Evolutionary conservation across 2,888 invertebrate species (phyloP).

Genomic region (Drosophila anomelani): DNA sequence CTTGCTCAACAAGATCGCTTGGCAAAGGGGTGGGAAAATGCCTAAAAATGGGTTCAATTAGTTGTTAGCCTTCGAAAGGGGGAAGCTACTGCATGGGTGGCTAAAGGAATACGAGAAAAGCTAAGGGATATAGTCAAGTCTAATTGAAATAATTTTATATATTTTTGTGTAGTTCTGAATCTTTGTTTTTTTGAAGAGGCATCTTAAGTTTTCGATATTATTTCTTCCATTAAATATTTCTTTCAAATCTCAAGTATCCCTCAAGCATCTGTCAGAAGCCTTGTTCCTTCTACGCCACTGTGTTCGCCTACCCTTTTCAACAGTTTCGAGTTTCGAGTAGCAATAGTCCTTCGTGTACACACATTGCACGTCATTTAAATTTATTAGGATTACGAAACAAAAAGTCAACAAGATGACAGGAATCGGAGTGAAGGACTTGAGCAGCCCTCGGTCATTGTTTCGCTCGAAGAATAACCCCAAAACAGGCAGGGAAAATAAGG

Average conservation of each 20-base stretch:
- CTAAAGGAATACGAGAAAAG: not conserved
- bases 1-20: slow-evolving; percentile 13
- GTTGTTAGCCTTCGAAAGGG: no score
- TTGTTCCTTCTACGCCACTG: slow-evolving; percentile 27
- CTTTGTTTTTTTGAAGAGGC: not conserved
- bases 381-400: slow-evolving; percentile 84
- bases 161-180: not conserved
- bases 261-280: not conserved
- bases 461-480: slow-evolving; percentile 36
- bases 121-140: not conserved
- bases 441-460: slow-evolving; percentile 54
- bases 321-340: not conserved
- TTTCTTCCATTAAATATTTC: not conserved
- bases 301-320: slow-evolving; percentile 45
- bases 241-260: not conserved
- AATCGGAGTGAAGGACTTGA: slow-evolving; percentile 40
- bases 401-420: slow-evolving; percentile 74
- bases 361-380: slow-evolving; percentile 78
- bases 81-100: not conserved
- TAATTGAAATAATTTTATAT: not conserved
- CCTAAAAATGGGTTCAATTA: slow-evolving; percentile 8
- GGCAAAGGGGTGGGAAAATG: slow-evolving; percentile 17
- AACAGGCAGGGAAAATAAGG: slow-evolving; percentile 49
- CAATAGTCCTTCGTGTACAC: slow-evolving; percentile 38
- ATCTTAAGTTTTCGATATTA: not conserved